A percentile compares a stretch with the other conserved stretches of the same genome.
Conservation (phyloP, 1,140 invertebrate species). For the Heliothis subflexa region DNA sequence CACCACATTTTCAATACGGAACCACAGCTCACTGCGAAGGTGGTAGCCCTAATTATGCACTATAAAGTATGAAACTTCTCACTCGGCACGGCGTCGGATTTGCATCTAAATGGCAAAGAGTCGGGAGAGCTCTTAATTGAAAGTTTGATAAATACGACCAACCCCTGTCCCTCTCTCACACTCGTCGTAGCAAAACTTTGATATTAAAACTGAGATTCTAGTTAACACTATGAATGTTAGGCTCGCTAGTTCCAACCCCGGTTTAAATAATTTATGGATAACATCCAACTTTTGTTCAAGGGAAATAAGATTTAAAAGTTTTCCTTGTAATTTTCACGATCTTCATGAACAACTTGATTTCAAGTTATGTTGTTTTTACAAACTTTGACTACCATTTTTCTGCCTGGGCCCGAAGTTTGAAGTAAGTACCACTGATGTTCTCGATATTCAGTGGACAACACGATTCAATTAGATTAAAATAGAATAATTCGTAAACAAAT, state of each 20-base stretch:
- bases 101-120: slow-evolving; percentile 70
- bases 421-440: too few species aligned
- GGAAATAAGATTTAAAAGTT: not conserved
- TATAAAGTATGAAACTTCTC: slow-evolving; percentile 48
- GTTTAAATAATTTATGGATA: slow-evolving; percentile 14
- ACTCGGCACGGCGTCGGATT: slow-evolving; percentile 54
- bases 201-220: slow-evolving; percentile 42
- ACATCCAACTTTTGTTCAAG: slow-evolving; percentile 3
- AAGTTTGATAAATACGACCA: slow-evolving; percentile 66
- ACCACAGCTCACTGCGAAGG: slow-evolving; percentile 25
- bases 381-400: too few species aligned
- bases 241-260: not conserved
- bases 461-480: not conserved
- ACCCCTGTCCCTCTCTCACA: slow-evolving; percentile 15
- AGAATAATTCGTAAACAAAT: not conserved
- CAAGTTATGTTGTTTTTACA: too few species aligned
- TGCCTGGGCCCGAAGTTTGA: too few species aligned
- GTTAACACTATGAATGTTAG: slow-evolving; percentile 42
- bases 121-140: slow-evolving; percentile 66
- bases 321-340: too few species aligned
- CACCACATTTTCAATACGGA: slow-evolving; percentile 3
- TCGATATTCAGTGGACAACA: not conserved
- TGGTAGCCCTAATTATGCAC: slow-evolving; percentile 44
- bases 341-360: too few species aligned
- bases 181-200: slow-evolving; percentile 30